A percentile compares a stretch with the other conserved stretches of the same genome.
These are phyloP conservation scores for Diaphora mendica DNA, from an alignment of 2,888 invertebrate species.

Conservation along the genomic window DNA sequence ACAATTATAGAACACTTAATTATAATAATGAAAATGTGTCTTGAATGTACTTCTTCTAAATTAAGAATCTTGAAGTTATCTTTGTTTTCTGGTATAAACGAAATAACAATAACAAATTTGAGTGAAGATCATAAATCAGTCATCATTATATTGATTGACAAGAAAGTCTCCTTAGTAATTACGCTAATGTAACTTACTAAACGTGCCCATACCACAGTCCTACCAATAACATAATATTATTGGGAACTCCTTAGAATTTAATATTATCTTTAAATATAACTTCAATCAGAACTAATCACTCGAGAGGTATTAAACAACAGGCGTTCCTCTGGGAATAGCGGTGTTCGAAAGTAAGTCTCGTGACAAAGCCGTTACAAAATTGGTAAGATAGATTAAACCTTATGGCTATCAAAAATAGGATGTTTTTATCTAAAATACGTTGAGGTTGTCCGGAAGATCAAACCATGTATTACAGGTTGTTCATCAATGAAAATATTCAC, in stretches of 20 bases:
- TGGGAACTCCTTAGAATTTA: background rate
- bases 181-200: background rate
- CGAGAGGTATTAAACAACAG: background rate
- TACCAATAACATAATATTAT: background rate
- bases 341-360: background rate
- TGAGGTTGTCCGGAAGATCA: background rate
- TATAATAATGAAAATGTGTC: too few relatives aligned
- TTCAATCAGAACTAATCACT: background rate
- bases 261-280: background rate
- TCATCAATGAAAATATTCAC: background rate
- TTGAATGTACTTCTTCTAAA: too few relatives aligned
- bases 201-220: background rate
- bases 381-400: background rate
- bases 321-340: background rate
- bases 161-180: background rate
- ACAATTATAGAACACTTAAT: too few relatives aligned
- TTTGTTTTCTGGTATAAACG: too few relatives aligned
- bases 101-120: background rate
- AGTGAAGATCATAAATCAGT: too few relatives aligned
- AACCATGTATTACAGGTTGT: background rate
- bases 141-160: background rate
- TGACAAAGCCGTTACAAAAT: background rate
- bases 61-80: too few relatives aligned
- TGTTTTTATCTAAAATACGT: background rate
- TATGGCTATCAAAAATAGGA: background rate